A percentile compares a stretch with the other conserved stretches of the same genome.
phyloP scores from a whole-genome alignment of 2,113 vertebrate genomes.

The Gopherus flavomarginatus region DNA sequence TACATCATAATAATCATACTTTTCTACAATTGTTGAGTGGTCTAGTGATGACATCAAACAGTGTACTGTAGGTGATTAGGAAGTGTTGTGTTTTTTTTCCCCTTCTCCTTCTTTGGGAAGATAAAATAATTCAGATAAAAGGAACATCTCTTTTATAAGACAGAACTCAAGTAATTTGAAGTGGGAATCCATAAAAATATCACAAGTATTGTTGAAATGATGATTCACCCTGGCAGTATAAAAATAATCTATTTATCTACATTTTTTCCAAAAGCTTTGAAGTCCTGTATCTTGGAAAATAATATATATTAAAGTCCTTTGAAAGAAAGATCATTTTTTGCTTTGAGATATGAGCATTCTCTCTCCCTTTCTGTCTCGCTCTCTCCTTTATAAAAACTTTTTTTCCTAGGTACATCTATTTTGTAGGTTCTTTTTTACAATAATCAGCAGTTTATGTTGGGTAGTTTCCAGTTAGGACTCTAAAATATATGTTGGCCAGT shows the following conservation, averaged over 20 bases:
- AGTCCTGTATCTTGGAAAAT: constrained; percentile 40
- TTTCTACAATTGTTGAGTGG: constrained; percentile 36
- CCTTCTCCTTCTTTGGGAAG: constrained; percentile 9
- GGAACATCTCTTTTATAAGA: constrained; percentile 34
- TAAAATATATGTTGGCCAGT: background rate
- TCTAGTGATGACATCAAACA: constrained; percentile 64
- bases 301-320: constrained; percentile 26
- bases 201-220: background rate
- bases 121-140: constrained; percentile 67
- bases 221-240: constrained; percentile 41
- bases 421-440: background rate
- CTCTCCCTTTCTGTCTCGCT: background rate
- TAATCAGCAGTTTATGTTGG: background rate
- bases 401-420: background rate
- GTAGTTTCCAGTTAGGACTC: background rate
- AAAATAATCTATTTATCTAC: constrained; percentile 60
- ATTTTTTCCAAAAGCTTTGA: constrained; percentile 57
- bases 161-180: constrained; percentile 50
- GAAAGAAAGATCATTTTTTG: constrained; percentile 32
- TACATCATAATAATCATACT: constrained; percentile 23
- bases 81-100: background rate
- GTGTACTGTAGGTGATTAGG: constrained; percentile 41
- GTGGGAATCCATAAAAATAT: constrained; percentile 37
- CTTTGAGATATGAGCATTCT: constrained; percentile 25
- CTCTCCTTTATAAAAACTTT: background rate